Evolutionary conservation across 2,888 invertebrate species (phyloP), one percentile per base, ranked within the genome.

Genomic region (Leptogaster cylindrica): DNA sequence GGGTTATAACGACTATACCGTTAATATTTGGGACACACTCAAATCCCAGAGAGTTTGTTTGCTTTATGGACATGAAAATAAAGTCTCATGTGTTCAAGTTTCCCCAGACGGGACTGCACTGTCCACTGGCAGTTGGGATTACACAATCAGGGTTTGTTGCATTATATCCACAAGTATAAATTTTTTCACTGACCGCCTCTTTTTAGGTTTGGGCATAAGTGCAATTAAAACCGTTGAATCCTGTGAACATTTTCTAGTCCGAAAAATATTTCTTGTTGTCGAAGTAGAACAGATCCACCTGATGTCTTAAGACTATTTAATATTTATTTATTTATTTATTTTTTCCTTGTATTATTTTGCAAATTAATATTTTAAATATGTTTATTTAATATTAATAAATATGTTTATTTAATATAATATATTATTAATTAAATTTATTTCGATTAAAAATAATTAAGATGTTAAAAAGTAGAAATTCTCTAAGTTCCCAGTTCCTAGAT

Each of bases 1-100:
- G 74, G 99, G 97, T 68, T 98, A 99, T 84, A 95, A 96, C 80
- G 99, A 99, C 83, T 97, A 98, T 82, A 97, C 97, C 31, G 95
- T 98, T 64, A 95, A 97, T 82, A 92, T 97, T 31, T 99, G 99
- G 99, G 99, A 99, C 83, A 95, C 96, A 33, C 84, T 99, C 71
- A 98, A 98, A 79, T 95, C 94, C 73, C 88, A 88, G 75, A 87
- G 97, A 71, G 90, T 96, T 52, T 91, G 93, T 77, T 87, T 96
- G 73, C 83, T 97, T 67, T 95, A 95, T 81, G 97, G 96, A 1
- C 97, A 97, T 83, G 97, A 97, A 83, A 97, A 97, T 83, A 86
- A 97, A 76, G 95, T 97, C 44, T 92, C 93, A 61, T 91, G 92
- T 82, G 86, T 96, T 71, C 91, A 91, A 81, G 92, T 96, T 39